These are phyloP conservation scores for Rhinolophus ferrumequinum DNA, from an alignment of 2,113 vertebrate genomes.

Conservation along the genomic window DNA sequence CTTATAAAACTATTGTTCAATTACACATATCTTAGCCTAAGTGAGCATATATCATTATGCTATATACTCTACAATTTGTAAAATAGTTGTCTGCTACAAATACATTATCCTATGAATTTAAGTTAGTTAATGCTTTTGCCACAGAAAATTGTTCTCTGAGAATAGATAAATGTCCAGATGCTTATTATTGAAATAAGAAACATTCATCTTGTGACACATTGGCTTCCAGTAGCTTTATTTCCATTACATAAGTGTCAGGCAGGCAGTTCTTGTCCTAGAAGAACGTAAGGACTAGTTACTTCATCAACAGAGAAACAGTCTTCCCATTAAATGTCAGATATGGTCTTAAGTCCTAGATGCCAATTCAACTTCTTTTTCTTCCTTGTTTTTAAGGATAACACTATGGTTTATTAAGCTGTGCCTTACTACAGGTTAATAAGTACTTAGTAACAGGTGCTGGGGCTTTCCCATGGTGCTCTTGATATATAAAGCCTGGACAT, in stretches of 20 bases:
- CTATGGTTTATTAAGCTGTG: no score
- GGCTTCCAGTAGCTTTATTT: background rate
- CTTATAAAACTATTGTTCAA: background rate
- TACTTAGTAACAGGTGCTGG: no score
- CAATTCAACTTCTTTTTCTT: background rate
- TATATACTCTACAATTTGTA: background rate
- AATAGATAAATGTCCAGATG: background rate
- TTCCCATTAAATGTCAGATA: background rate
- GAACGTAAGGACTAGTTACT: background rate
- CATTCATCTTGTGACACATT: background rate
- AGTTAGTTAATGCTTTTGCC: background rate
- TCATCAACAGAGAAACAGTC: background rate
- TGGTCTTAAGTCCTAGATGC: background rate
- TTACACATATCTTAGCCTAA: background rate
- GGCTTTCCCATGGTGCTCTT: no score
- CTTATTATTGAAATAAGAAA: constrained; percentile 35
- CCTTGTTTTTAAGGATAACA: no score
- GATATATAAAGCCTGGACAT: no score
- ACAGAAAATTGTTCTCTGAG: constrained; percentile 24
- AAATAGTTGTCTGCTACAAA: background rate
- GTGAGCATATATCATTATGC: background rate
- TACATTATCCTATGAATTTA: background rate
- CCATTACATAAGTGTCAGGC: background rate
- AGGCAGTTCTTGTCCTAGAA: background rate
- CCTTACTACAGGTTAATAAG: no score